Evolutionary conservation across 2,888 invertebrate species (phyloP), one percentile per base, ranked within the genome.

Genomic region (Rhaphigaster nebulosa): DNA sequence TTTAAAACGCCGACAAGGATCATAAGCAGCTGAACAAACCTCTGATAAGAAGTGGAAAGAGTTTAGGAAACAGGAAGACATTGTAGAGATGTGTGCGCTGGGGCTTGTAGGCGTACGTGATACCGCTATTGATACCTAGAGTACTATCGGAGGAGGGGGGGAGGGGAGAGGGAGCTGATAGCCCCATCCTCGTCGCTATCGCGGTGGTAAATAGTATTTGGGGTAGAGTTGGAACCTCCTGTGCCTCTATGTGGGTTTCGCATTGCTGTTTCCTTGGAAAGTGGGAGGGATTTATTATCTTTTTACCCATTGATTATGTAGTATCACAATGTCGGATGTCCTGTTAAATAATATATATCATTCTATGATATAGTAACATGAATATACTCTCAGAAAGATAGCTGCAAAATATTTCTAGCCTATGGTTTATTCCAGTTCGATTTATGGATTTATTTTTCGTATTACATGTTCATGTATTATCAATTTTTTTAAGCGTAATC

Each of bases 51-150:
- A n/a, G 15, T 84, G 70, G 38, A 20, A 76, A 38, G 34, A 76
- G n/a, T 84, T n/a, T 45, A n/a, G 41, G n/a, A 84, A 84, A 50
- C 41, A 84, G 84, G 84, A 84, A 84, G 45, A 45, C 45, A n/a
- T 45, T 84, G 45, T 45, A 84, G 26, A n/a, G 34, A n/a, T 45
- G 84, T 84, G 84, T 45, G 84, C n/a, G 1, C 41, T 45, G n/a
- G 6, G 84, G 12, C 84, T 29, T 38, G 84, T 84, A 45, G 84
- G 84, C 84, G 84, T 45, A 45, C 20, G 26, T 50, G 45, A 84
- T 84, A 80, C 5, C 29, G 38, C 70, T 70, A 34, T 70, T 34
- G 76, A 76, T 38, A 80, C n/a, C 13, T 41, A 5, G 26, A 18
- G 13, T n/a, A 26, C 45, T 84, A 80, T 80, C 80, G 5, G 45